Conservation (phyloP, 2,797 vertebrate species). For the Emys orbicularis region DNA sequence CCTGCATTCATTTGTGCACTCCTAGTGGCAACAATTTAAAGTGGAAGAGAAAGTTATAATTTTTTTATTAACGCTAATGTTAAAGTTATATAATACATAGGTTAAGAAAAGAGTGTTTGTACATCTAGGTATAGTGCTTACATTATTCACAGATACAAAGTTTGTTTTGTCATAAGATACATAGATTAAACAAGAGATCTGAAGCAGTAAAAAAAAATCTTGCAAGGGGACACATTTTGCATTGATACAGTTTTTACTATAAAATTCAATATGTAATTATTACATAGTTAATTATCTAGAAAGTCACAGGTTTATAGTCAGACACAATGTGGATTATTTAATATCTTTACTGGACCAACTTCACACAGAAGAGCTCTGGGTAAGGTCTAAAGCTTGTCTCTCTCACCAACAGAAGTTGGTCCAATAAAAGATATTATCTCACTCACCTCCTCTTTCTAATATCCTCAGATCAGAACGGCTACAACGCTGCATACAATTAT, state of each 20-base stretch:
- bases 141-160: no score
- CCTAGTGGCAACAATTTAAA: background rate
- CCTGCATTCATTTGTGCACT: background rate
- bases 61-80: fast-evolving
- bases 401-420: background rate
- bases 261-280: background rate
- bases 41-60: background rate
- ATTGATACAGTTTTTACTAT: background rate
- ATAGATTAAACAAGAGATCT: background rate
- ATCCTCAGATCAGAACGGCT: background rate
- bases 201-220: background rate
- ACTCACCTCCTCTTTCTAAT: background rate
- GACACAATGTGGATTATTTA: background rate
- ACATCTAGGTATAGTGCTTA: no score
- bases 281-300: background rate
- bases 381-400: background rate
- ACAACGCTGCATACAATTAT: background rate
- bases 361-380: background rate
- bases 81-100: background rate
- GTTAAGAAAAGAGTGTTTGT: no score
- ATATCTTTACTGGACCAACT: background rate
- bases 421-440: background rate
- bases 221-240: background rate
- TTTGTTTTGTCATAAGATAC: no score
- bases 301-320: background rate